Base-by-base conservation (phyloP, 2,113 vertebrate genomes). In the Podiceps cristatus region DNA sequence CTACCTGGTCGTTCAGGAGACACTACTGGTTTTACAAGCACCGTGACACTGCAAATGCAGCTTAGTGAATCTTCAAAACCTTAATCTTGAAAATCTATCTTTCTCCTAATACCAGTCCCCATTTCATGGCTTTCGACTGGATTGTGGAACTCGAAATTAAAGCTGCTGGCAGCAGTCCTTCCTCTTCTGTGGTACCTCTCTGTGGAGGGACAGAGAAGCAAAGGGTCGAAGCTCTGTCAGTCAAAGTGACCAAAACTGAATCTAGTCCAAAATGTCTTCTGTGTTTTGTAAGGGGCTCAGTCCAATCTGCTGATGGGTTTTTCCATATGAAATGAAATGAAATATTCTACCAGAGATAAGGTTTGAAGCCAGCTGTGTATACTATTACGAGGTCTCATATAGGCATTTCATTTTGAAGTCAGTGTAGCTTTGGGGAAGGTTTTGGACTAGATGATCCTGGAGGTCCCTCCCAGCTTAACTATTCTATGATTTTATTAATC, bases 1-100 rank as follows among this genome's bases (percentile, higher is more conserved):
- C 90, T 68, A 94, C 97, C 86, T 89, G 75, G 92, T 97, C 83
- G 40, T 68, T 95, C 86, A 75, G 88, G 90, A 96, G 88, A 90
- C 49, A 85, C 63, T 68, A 23, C 80, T 86, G 90, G 86, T 96
- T 97, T 90, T 75, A 86, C 37, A 17, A 96, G 91, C 42, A 31
- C 58, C 40, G 29, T 83, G 91, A 95, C 72, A 25, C 72, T 63
- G 66, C 64, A 89, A 91, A 76, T 40, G 84, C 7, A 12, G 85
- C 74, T 95, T 92, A 93, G 40, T 13, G 84, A 66, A 37, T 49
- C 82, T 92, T 90, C 64, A 87, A 87, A 97, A 92, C 89, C 68
- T 92, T 88, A 75, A 44, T 33, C 83, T 90, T 94, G 86, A 94
- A 94, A 82, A 88, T 93, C 74, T 76, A 4, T 45, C 60, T 87